Conservation (phyloP, 2,888 invertebrate genomes). For the Cartodere bifasciata region DNA sequence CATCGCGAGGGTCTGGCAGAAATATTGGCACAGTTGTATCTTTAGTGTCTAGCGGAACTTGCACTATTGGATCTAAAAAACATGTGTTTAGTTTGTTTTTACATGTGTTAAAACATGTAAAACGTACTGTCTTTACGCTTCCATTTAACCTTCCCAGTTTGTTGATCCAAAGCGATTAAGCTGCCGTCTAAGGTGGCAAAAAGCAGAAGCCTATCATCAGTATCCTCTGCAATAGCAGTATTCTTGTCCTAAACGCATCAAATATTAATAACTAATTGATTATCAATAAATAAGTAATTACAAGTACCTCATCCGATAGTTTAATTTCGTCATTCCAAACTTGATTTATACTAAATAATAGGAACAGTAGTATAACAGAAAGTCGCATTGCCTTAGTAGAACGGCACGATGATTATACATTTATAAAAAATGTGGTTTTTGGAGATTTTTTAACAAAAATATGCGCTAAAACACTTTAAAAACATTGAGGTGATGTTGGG, state of each 20-base stretch:
- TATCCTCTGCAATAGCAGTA: conserved; percentile 53
- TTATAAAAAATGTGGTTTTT: no score
- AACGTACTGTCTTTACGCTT: conserved; percentile 73
- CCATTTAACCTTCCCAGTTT: conserved; percentile 80
- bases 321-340: no score
- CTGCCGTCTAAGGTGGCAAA: conserved; percentile 90
- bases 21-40: conserved; percentile 58
- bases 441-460: no score
- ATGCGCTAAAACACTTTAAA: no score
- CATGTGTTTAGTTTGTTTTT: conserved; percentile 8
- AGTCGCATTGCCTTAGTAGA: no score
- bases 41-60: conserved; percentile 56
- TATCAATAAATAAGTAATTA: neutral
- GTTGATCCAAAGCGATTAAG: conserved; percentile 78
- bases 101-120: conserved; percentile 5
- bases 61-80: conserved; percentile 75
- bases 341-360: no score
- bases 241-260: conserved; percentile 5
- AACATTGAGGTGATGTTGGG: no score
- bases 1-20: conserved; percentile 93
- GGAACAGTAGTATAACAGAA: no score
- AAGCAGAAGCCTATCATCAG: conserved; percentile 62
- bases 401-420: no score
- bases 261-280: neutral
- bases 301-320: no score